These are phyloP conservation scores for Pogonomyrmex californicus DNA, from an alignment of 1,140 invertebrate species.

Conservation along the genomic window DNA sequence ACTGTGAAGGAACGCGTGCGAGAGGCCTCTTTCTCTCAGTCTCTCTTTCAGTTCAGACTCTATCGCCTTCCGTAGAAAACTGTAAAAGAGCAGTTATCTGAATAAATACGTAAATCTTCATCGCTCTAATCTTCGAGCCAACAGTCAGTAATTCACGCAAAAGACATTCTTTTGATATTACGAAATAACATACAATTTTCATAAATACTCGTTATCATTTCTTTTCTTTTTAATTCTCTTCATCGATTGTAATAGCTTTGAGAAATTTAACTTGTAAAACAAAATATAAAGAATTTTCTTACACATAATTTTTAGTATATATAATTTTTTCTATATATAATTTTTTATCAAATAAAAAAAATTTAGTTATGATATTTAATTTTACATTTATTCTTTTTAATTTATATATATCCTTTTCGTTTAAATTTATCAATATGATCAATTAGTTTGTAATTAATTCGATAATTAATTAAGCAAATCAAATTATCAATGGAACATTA, in stretches of 20 bases:
- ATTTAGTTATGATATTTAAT: neutral
- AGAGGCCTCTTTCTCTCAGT: neutral
- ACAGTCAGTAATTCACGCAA: slow-evolving; percentile 19
- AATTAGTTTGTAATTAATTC: slow-evolving; percentile 10
- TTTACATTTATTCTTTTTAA: neutral
- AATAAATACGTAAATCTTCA: slow-evolving; percentile 47
- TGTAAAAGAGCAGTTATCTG: slow-evolving; percentile 4
- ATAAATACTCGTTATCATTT: neutral
- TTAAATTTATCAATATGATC: neutral
- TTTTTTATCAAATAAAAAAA: slow-evolving; percentile 12
- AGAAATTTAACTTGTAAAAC: neutral
- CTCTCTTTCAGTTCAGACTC: neutral
- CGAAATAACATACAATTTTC: neutral
- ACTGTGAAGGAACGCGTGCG: slow-evolving; percentile 24
- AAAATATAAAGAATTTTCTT: neutral
- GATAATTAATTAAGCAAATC: neutral
- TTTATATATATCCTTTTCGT: neutral
- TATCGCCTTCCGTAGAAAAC: slow-evolving; percentile 38
- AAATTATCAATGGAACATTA: neutral
- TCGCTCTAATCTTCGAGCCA: slow-evolving; percentile 23
- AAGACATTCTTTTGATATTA: neutral
- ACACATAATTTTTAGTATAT: too few species aligned
- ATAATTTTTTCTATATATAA: too few species aligned
- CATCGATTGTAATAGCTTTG: neutral
- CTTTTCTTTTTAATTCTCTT: neutral